Percentiles rank a stretch among this genome's conserved stretches.
phyloP scores from a whole-genome alignment of 1,140 invertebrate genomes.

The Cydia pomonella region DNA sequence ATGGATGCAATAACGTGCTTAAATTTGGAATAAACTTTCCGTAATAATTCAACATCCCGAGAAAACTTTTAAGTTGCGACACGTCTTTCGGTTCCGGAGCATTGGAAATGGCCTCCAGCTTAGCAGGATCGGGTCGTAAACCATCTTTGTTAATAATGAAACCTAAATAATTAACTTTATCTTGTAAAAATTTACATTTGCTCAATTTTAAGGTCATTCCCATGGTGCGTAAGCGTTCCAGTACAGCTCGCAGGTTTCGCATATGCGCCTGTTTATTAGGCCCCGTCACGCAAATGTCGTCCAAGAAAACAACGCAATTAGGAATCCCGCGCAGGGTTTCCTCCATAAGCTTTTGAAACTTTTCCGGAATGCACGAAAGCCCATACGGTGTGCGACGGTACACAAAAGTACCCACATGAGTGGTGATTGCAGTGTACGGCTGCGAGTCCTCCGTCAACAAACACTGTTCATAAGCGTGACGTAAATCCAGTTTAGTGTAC shows the following conservation, averaged over 20 bases:
- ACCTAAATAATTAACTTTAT: constrained; percentile 6
- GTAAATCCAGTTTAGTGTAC: no score
- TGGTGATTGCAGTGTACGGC: no score
- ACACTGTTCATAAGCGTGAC: no score
- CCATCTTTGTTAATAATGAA: constrained; percentile 6
- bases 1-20: not conserved
- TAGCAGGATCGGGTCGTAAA: not conserved
- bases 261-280: not conserved
- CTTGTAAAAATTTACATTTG: constrained; percentile 5
- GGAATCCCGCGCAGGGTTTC: no score
- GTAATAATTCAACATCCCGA: not conserved
- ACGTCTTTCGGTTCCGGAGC: not conserved
- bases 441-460: no score
- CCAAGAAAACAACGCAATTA: not conserved
- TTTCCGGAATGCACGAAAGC: no score
- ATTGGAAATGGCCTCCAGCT: constrained; percentile 2
- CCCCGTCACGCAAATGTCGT: not conserved
- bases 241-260: not conserved
- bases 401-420: no score
- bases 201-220: constrained; percentile 8
- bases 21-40: constrained; percentile 1
- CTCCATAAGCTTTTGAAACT: no score
- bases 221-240: not conserved
- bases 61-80: constrained; percentile 8
- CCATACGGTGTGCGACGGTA: no score